Percentiles rank a stretch among this genome's conserved stretches.
phyloP scores from a whole-genome alignment of 2,113 vertebrate species.

The Alethe castanea region DNA sequence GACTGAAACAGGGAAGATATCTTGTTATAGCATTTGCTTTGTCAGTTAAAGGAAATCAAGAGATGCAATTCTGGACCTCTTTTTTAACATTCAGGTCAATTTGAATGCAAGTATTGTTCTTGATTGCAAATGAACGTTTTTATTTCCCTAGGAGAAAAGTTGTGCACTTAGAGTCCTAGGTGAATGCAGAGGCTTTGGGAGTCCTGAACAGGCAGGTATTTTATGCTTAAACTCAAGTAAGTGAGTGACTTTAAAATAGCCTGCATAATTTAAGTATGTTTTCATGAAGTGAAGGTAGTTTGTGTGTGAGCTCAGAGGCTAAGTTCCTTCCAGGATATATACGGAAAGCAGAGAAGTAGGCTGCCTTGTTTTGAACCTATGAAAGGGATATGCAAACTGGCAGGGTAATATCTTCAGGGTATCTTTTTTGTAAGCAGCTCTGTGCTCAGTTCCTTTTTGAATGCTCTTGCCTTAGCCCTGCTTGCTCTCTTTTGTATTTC shows the following conservation, averaged over 20 bases:
- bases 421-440: neutral
- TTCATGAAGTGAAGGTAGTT: neutral
- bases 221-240: neutral
- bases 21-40: neutral
- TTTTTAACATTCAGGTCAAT: neutral
- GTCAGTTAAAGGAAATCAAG: neutral
- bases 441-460: neutral
- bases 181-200: neutral
- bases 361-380: neutral
- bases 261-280: neutral
- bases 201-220: neutral
- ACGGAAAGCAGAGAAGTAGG: neutral
- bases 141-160: neutral
- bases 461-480: neutral
- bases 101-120: neutral
- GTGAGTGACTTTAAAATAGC: neutral
- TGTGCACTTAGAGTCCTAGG: neutral
- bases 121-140: neutral
- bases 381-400: neutral
- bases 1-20: neutral
- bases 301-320: neutral
- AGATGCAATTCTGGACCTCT: neutral
- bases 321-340: neutral
- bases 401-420: neutral
- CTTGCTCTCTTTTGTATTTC: neutral